These are phyloP conservation scores for Alligator sinensis DNA, from an alignment of 2,113 vertebrate species.

Conservation along the genomic window DNA sequence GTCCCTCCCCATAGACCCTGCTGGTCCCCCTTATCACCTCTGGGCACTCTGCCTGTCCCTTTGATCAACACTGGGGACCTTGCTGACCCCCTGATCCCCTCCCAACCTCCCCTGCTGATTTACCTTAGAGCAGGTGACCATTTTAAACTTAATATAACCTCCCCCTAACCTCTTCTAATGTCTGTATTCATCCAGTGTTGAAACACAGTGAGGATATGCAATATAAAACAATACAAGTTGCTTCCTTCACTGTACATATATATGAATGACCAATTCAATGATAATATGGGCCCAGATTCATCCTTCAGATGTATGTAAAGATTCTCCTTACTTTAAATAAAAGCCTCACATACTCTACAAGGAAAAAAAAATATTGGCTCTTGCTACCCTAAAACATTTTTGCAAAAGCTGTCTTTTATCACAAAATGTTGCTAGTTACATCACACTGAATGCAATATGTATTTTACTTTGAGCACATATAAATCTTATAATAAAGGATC, in stretches of 20 bases:
- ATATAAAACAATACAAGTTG: neutral
- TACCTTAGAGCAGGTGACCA: too few relatives aligned
- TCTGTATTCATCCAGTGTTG: too few relatives aligned
- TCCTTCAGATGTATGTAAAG: neutral
- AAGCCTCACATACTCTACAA: neutral
- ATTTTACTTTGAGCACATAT: neutral
- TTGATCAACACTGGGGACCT: too few relatives aligned
- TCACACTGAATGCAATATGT: neutral
- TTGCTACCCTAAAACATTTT: slow-evolving; percentile 10
- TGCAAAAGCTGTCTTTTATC: neutral
- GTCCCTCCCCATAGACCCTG: too few relatives aligned
- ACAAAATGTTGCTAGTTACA: neutral
- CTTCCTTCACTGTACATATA: neutral
- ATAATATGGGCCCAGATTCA: slow-evolving; percentile 37
- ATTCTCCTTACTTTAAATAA: neutral
- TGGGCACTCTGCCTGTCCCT: too few relatives aligned
- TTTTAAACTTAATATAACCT: too few relatives aligned
- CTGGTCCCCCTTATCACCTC: too few relatives aligned
- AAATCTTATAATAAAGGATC: neutral
- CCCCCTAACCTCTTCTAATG: too few relatives aligned
- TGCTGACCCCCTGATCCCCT: too few relatives aligned
- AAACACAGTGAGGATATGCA: neutral
- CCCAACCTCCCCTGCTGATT: too few relatives aligned
- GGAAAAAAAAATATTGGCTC: neutral
- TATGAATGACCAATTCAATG: slow-evolving; percentile 13